Conservation (phyloP, 2,888 invertebrate species). For the Melieria picta region DNA sequence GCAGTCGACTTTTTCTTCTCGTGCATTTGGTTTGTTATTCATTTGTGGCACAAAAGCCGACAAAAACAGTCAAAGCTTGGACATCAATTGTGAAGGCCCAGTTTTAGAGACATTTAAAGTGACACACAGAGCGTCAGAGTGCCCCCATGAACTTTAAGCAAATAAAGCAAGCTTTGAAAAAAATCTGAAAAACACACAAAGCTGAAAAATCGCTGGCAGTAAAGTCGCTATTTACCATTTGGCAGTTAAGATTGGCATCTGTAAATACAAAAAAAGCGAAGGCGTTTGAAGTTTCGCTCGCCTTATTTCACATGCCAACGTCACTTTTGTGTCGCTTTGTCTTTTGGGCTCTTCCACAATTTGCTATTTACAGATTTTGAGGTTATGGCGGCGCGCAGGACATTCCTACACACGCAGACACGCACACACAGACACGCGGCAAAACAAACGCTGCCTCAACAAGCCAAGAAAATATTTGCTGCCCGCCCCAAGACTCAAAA, state of each 20-base stretch:
- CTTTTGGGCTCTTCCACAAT: neutral
- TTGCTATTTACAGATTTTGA: neutral
- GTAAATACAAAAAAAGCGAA: constrained; percentile 13
- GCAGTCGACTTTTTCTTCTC: too few species aligned
- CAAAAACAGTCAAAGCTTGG: too few species aligned
- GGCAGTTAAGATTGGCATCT: constrained; percentile 39
- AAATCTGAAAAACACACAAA: neutral
- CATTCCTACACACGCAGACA: neutral
- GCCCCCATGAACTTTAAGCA: neutral
- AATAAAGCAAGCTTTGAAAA: neutral
- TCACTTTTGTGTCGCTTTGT: neutral
- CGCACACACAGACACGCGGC: neutral
- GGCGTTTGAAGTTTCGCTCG: too few species aligned
- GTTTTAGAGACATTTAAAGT: too few species aligned
- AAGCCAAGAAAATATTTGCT: too few species aligned
- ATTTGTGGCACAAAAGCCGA: too few species aligned
- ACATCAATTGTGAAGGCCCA: too few species aligned
- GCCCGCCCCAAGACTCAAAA: too few species aligned
- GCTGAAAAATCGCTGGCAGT: neutral
- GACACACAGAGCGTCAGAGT: neutral
- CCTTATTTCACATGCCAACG: too few species aligned
- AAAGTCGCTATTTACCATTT: constrained; percentile 28
- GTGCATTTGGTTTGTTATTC: too few species aligned
- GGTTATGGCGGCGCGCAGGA: neutral
- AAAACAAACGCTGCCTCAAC: too few species aligned